A percentile compares a stretch with the other conserved stretches of the same genome.
phyloP scores from a whole-genome alignment of 2,888 invertebrate genomes.

The Danaus chrysippus region DNA sequence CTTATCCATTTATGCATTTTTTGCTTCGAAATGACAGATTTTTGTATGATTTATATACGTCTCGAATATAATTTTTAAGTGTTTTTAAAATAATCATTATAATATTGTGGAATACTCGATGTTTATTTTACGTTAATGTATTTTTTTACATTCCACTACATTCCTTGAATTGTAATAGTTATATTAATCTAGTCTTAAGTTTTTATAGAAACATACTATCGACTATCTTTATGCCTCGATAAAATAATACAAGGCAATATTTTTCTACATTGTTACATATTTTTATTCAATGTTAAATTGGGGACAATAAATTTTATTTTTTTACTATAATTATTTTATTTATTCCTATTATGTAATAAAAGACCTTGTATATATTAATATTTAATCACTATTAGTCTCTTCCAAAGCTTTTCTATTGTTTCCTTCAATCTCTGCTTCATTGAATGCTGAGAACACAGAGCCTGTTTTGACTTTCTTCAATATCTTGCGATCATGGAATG shows the following conservation, averaged over 20 bases:
- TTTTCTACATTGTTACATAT: slow-evolving; percentile 57
- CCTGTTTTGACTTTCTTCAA: slow-evolving; percentile 48
- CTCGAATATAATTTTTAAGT: slow-evolving; percentile 14
- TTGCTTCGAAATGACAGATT: slow-evolving; percentile 5
- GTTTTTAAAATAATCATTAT: slow-evolving; percentile 21
- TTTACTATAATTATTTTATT: slow-evolving; percentile 29
- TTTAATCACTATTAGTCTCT: slow-evolving; percentile 18
- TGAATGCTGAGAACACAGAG: slow-evolving; percentile 45
- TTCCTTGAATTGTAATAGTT: slow-evolving; percentile 27
- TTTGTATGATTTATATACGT: slow-evolving; percentile 4
- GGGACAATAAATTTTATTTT: slow-evolving; percentile 62
- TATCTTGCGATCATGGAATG: slow-evolving; percentile 57
- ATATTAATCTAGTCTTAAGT: slow-evolving; percentile 21
- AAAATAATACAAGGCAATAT: slow-evolving; percentile 32
- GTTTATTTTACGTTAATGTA: slow-evolving; percentile 17
- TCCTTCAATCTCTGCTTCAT: slow-evolving; percentile 52
- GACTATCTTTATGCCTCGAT: too few relatives aligned
- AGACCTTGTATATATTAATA: slow-evolving; percentile 1
- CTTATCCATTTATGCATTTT: slow-evolving; percentile 38
- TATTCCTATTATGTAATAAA: slow-evolving; percentile 4
- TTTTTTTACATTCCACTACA: slow-evolving; percentile 33
- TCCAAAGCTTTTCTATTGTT: slow-evolving; percentile 15
- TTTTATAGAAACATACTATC: background rate
- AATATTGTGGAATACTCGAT: slow-evolving; percentile 13
- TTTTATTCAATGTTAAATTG: slow-evolving; percentile 54